A percentile compares a stretch with the other conserved stretches of the same genome.
These are phyloP conservation scores for Torymus aiolomorphi DNA, from an alignment of 2,888 invertebrate genomes.

Conservation along the genomic window DNA sequence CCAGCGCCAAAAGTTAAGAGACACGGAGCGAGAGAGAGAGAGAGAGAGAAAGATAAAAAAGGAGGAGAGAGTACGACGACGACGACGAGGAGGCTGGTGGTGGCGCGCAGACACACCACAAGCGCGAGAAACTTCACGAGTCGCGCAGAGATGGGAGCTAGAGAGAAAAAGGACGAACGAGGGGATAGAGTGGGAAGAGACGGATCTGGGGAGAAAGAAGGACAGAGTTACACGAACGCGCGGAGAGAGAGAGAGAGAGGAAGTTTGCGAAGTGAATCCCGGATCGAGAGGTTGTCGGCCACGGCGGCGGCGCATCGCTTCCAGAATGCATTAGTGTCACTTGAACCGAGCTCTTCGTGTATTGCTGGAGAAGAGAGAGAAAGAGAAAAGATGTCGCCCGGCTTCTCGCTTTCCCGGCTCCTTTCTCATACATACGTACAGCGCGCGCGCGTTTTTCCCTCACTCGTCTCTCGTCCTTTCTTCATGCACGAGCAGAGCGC, in stretches of 20 bases:
- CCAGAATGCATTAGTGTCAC: constrained; percentile 61
- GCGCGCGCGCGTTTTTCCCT: constrained; percentile 3
- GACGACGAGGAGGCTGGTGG: too few species aligned
- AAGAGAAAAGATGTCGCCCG: constrained; percentile 3
- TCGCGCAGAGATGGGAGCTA: too few species aligned
- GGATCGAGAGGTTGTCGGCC: constrained; percentile 61
- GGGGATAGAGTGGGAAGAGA: constrained; percentile 41
- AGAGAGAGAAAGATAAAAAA: constrained; percentile 17
- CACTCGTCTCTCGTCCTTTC: background rate
- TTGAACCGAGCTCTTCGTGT: constrained; percentile 38
- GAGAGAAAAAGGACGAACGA: constrained; percentile 7
- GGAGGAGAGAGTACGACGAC: background rate
- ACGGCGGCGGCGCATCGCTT: constrained; percentile 54
- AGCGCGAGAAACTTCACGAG: too few species aligned
- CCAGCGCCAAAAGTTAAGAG: constrained; percentile 49
- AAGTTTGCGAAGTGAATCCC: constrained; percentile 64
- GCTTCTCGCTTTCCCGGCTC: constrained; percentile 12
- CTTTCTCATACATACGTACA: background rate
- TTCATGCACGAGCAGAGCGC: constrained; percentile 1
- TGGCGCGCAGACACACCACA: too few species aligned
- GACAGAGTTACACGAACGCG: background rate
- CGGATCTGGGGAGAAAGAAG: constrained; percentile 11
- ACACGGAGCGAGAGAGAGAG: constrained; percentile 3
- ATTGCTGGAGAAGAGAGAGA: constrained; percentile 2
- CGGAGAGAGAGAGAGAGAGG: constrained; percentile 37